Evolutionary conservation across 1,140 invertebrate species (phyloP).

Genomic region (Sminthurinus signatus): DNA sequence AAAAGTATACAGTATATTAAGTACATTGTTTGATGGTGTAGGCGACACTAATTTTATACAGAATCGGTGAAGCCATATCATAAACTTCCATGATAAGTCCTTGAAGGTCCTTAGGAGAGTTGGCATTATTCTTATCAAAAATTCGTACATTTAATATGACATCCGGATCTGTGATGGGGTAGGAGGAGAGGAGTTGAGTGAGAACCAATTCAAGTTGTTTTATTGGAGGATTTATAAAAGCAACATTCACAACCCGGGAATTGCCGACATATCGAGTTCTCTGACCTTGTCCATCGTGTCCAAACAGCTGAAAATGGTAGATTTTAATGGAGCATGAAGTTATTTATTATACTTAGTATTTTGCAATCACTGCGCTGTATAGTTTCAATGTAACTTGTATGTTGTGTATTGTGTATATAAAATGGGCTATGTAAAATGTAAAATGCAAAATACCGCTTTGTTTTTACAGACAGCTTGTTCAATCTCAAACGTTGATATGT

Average conservation of each 20-base stretch:
- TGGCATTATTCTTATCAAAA: conserved; percentile 19
- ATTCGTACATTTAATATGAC: conserved; percentile 29
- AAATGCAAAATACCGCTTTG: conserved; percentile 18
- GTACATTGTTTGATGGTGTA: conserved; percentile 12
- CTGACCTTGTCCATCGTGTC: neutral
- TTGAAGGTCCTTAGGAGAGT: conserved; percentile 20
- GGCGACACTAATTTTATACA: conserved; percentile 20
- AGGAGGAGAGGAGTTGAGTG: conserved; percentile 30
- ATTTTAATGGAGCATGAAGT: no score
- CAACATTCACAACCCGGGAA: conserved; percentile 22
- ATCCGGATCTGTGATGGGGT: conserved; percentile 22
- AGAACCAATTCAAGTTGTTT: conserved; percentile 26
- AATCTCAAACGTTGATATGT: neutral
- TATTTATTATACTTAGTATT: no score
- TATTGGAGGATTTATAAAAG: conserved; percentile 26
- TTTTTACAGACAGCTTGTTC: conserved; percentile 11
- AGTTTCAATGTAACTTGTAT: no score
- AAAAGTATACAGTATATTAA: no score
- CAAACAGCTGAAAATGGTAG: conserved; percentile 15
- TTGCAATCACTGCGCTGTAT: no score
- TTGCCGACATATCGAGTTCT: conserved; percentile 3
- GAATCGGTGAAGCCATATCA: conserved; percentile 27
- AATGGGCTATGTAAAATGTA: no score
- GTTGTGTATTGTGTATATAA: no score
- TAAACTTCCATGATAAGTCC: conserved; percentile 37